phyloP scores from a whole-genome alignment of 1,140 invertebrate genomes.

The Pogonognathellus flavescens region DNA sequence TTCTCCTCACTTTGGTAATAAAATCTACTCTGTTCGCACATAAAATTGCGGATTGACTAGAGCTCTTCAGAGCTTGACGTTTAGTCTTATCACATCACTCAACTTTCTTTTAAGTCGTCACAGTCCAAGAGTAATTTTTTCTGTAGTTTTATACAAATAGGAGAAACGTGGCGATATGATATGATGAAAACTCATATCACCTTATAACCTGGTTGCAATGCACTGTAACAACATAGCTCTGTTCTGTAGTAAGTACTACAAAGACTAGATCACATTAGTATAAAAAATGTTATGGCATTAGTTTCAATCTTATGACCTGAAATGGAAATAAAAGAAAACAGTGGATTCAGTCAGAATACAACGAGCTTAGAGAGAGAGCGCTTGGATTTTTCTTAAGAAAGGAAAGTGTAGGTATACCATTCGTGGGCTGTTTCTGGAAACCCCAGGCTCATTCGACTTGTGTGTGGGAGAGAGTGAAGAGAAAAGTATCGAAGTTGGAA shows the following conservation, averaged over 20 bases:
- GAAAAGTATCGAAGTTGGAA: too few relatives aligned
- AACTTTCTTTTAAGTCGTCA: neutral
- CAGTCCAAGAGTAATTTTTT: too few relatives aligned
- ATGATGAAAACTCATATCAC: too few relatives aligned
- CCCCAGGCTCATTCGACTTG: neutral
- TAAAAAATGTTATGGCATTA: conserved; percentile 26
- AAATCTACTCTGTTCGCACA: conserved; percentile 2
- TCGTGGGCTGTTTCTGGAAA: neutral
- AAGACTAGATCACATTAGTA: neutral
- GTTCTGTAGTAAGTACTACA: neutral
- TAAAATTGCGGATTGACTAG: conserved; percentile 11
- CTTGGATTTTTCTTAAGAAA: neutral
- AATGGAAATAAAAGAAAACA: conserved; percentile 31
- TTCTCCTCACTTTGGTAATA: neutral
- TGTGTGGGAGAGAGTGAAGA: too few relatives aligned
- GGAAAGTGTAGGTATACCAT: neutral
- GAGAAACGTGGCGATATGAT: too few relatives aligned
- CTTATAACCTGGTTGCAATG: too few relatives aligned
- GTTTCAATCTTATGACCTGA: conserved; percentile 30
- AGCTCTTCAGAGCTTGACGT: conserved; percentile 21
- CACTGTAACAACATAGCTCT: too few relatives aligned
- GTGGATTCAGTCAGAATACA: neutral
- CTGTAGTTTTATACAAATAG: too few relatives aligned
- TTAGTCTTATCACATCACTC: conserved; percentile 23
- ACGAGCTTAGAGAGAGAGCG: neutral